Percentiles rank a stretch among this genome's conserved stretches.
Conservation (phyloP, 2,113 vertebrate species). For the Hypanus sabinus region DNA sequence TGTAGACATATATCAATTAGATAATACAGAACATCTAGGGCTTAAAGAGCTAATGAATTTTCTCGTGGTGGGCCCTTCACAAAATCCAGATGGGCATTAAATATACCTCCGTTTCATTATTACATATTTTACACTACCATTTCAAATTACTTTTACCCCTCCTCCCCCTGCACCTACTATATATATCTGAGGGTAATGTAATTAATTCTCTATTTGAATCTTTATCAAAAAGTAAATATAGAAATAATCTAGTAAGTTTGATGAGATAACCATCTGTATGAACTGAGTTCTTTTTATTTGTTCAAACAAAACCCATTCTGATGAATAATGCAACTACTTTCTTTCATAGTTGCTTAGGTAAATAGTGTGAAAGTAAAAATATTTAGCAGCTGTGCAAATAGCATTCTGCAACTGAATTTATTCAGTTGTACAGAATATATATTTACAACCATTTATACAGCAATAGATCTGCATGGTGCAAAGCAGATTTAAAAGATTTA, state of each 20-base stretch:
- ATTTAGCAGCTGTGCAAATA: constrained; percentile 40
- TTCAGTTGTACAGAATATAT: neutral
- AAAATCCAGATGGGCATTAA: neutral
- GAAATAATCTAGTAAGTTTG: neutral
- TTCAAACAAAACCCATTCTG: constrained; percentile 39
- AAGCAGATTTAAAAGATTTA: neutral
- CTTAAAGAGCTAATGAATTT: no score
- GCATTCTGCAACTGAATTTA: neutral
- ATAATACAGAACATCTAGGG: neutral
- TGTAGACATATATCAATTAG: neutral
- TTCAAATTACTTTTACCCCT: neutral
- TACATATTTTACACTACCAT: neutral
- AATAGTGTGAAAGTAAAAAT: constrained; percentile 48
- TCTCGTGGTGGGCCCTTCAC: neutral
- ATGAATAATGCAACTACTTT: constrained; percentile 48
- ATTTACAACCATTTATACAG: neutral
- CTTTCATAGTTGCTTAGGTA: constrained; percentile 49
- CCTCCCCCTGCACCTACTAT: neutral
- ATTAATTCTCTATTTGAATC: neutral
- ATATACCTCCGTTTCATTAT: neutral
- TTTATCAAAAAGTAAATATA: neutral
- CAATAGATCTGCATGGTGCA: neutral
- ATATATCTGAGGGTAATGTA: neutral
- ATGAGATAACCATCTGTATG: neutral
- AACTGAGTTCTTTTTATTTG: neutral